These are phyloP conservation scores for Sminthurinus signatus DNA, from an alignment of 1,140 invertebrate genomes.

Conservation along the genomic window DNA sequence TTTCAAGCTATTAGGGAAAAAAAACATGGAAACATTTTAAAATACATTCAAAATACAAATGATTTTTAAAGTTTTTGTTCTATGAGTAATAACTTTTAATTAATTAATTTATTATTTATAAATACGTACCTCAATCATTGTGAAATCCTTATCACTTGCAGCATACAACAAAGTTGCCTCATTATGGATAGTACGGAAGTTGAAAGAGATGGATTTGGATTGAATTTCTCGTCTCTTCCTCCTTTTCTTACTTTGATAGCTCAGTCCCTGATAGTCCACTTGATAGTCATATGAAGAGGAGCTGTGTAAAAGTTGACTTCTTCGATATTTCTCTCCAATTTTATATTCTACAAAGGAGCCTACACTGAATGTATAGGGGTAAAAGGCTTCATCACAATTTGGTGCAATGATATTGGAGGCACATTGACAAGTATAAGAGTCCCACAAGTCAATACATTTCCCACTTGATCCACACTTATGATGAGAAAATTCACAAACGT, in stretches of 20 bases:
- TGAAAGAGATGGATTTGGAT: slow-evolving; percentile 67
- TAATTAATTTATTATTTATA: background rate
- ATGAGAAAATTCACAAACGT: slow-evolving; percentile 55
- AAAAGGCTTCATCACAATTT: slow-evolving; percentile 68
- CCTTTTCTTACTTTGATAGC: slow-evolving; percentile 30
- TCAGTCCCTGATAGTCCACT: slow-evolving; percentile 29
- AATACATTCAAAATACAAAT: background rate
- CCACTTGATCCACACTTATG: slow-evolving; percentile 59
- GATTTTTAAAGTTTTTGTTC: background rate
- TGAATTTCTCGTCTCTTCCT: slow-evolving; percentile 42
- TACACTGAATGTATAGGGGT: slow-evolving; percentile 67
- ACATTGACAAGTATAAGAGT: slow-evolving; percentile 48
- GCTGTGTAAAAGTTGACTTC: slow-evolving; percentile 67
- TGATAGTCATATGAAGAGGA: slow-evolving; percentile 3
- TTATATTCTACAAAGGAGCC: slow-evolving; percentile 71
- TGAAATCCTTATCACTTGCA: slow-evolving; percentile 80
- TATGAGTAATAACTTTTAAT: background rate
- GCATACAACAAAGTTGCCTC: slow-evolving; percentile 74
- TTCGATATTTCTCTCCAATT: slow-evolving; percentile 71
- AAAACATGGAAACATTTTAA: background rate
- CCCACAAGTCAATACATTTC: slow-evolving; percentile 77
- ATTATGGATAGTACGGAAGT: slow-evolving; percentile 68
- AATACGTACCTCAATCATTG: slow-evolving; percentile 65
- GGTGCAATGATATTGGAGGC: slow-evolving; percentile 61
- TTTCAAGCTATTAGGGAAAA: slow-evolving; percentile 48